Percentiles rank a stretch among this genome's conserved stretches.
These are phyloP conservation scores for Sarcophaga peregrina DNA, from an alignment of 1,140 invertebrate genomes.

Conservation along the genomic window DNA sequence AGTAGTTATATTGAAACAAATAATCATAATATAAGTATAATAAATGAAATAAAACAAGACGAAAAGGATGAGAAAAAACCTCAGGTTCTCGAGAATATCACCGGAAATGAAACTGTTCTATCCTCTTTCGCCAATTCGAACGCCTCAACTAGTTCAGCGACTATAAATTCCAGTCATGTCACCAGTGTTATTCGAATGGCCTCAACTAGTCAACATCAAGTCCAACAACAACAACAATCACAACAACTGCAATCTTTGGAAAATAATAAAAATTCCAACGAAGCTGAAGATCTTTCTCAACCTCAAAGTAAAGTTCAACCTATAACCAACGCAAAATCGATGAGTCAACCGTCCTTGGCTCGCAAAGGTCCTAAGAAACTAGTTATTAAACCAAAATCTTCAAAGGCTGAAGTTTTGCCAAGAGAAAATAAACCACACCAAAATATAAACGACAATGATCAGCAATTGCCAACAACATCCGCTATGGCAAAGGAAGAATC, in stretches of 20 bases:
- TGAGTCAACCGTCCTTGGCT: constrained; percentile 49
- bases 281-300: constrained; percentile 39
- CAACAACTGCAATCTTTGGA: constrained; percentile 44
- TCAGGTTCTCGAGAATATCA: constrained; percentile 8
- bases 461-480: constrained; percentile 42
- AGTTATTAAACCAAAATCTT: constrained; percentile 63
- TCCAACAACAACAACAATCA: constrained; percentile 2
- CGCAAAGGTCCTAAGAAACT: constrained; percentile 63
- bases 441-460: constrained; percentile 34
- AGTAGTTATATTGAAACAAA: constrained; percentile 40
- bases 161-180: constrained; percentile 47
- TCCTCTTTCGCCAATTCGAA: constrained; percentile 7
- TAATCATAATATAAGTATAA: constrained; percentile 30
- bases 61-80: constrained; percentile 20
- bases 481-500: constrained; percentile 41
- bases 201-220: constrained; percentile 49
- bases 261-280: constrained; percentile 46
- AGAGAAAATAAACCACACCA: constrained; percentile 42
- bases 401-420: constrained; percentile 49
- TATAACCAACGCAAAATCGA: constrained; percentile 44
- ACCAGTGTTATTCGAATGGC: constrained; percentile 65
- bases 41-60: constrained; percentile 14
- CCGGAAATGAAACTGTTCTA: constrained; percentile 11
- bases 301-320: neutral
- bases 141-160: neutral